Base-by-base conservation (phyloP, 2,113 vertebrate species). In the Gallinago jamesoni region DNA sequence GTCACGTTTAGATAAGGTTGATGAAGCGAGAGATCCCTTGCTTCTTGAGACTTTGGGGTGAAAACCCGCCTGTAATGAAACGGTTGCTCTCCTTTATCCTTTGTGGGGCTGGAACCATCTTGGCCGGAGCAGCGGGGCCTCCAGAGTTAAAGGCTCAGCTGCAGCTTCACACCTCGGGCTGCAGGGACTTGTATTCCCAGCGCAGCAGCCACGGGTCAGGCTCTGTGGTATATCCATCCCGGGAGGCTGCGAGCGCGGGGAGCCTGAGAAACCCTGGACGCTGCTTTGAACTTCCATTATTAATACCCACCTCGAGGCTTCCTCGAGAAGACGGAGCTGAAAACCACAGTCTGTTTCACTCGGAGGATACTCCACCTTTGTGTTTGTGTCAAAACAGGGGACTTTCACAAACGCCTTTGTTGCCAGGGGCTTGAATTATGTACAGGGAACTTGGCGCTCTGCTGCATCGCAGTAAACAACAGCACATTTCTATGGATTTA, bases 261-360 rank as follows among this genome's bases (percentile, higher is more conserved):
- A 90, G 83, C 90, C 89, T 59, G 87, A 89, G 62, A 92, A 94
- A 87, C 14, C 89, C 91, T 16, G 96, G 94, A 89, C 87, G 25
- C 76, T 4, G 74, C 91, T 94, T 76, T 79, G 74, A 96, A 94
- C 91, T 89, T 94, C 17, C 89, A 62, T 94, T 92, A 87, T 89
- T 93, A 77, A 95, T 66, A 37, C 28, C 21, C 69, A 93, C 84
- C 84, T 89, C 77, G 55, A 94, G 91, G 95, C 92, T 84, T 92
- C 77, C 66, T 84, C 1, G 2, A 72, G 66, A 94, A 91, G 87
- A 79, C 5, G 2, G 2, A 75, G 80, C 87, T 62, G 66, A 37
- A 84, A 94, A 87, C 67, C 81, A 14, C 80, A 23, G 79, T 14
- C 76, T 83, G 57, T 80, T 94, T 79, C 25, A 11, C 84, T 73